Conservation (phyloP, 2,113 vertebrate species). For the Microcebus griseorufus region DNA sequence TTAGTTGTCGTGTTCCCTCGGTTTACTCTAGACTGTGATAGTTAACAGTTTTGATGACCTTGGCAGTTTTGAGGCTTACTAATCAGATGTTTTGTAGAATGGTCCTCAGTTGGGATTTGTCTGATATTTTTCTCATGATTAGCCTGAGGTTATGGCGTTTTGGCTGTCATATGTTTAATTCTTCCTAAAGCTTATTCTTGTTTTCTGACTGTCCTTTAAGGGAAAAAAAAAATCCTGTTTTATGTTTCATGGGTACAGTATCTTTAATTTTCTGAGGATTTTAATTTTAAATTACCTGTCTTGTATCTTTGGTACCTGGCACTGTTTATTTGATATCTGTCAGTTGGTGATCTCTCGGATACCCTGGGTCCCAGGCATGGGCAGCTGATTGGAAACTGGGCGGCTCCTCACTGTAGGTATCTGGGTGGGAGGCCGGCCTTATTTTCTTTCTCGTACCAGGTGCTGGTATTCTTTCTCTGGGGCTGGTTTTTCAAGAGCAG, state of each 20-base stretch:
- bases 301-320: not conserved
- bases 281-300: not conserved
- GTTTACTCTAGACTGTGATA: not conserved
- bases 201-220: not conserved
- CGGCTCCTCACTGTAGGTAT: not conserved
- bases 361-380: not conserved
- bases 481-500: not conserved
- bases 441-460: not conserved
- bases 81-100: not conserved
- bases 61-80: not conserved
- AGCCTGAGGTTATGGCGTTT: not conserved
- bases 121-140: not conserved
- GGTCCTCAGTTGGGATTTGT: not conserved
- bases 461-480: not conserved
- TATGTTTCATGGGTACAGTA: not conserved
- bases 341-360: not conserved
- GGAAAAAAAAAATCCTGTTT: not conserved
- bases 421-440: not conserved
- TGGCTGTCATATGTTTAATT: not conserved
- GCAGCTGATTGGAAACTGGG: not conserved
- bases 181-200: not conserved
- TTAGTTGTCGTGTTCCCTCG: too few species aligned
- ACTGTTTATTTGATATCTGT: not conserved
- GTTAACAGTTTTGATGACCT: not conserved
- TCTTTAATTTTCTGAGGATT: not conserved